These are phyloP conservation scores for Rotaria macrura DNA, from an alignment of 2,888 invertebrate species.

Conservation along the genomic window DNA sequence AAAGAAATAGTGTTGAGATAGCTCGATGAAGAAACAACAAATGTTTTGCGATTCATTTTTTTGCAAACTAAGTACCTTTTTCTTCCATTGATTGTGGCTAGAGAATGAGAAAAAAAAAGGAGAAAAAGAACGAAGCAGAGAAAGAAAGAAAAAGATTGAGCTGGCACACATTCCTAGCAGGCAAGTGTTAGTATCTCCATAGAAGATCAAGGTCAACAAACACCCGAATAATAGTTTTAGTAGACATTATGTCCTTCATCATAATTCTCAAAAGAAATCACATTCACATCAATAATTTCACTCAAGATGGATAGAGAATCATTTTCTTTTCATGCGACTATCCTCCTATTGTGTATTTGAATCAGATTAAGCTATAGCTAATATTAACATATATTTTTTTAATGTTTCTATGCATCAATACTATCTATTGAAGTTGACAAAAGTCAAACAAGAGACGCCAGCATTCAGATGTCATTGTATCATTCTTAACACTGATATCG, in stretches of 20 bases:
- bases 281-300: background rate
- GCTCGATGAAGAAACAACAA: background rate
- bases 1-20: background rate
- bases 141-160: background rate
- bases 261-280: background rate
- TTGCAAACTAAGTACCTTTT: background rate
- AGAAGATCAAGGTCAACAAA: background rate
- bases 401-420: background rate
- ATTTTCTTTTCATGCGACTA: background rate
- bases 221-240: background rate
- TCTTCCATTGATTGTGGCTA: too few relatives aligned
- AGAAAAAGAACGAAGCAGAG: background rate
- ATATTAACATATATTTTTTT: background rate
- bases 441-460: background rate
- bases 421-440: background rate
- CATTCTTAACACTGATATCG: background rate
- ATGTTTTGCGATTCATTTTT: background rate
- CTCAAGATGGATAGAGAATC: background rate
- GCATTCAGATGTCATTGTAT: background rate
- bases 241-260: background rate
- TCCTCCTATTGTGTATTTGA: background rate
- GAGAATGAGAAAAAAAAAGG: background rate
- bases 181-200: background rate
- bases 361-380: too few relatives aligned
- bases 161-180: background rate